These are phyloP conservation scores for Pandemis cinnamomeana DNA, from an alignment of 2,888 invertebrate genomes.

Conservation along the genomic window DNA sequence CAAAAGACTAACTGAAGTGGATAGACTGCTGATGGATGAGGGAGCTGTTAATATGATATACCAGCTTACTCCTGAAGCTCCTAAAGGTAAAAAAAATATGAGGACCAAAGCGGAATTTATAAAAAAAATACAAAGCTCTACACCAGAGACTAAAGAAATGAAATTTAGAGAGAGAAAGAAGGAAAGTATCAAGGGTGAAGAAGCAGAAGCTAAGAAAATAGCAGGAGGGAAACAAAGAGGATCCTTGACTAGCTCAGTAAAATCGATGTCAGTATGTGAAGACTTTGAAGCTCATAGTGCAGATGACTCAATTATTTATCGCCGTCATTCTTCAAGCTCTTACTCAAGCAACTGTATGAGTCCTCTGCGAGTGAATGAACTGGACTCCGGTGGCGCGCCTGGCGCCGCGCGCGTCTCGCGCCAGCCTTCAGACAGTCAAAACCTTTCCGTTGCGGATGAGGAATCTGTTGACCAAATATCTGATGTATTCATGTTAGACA, in stretches of 20 bases:
- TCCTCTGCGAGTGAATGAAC: constrained; percentile 85
- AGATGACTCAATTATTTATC: constrained; percentile 91
- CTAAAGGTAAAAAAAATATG: constrained; percentile 79
- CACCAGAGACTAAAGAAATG: constrained; percentile 73
- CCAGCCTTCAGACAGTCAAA: constrained; percentile 48
- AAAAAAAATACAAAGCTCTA: constrained; percentile 84
- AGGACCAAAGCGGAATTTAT: constrained; percentile 85
- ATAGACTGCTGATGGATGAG: constrained; percentile 91
- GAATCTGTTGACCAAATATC: constrained; percentile 35
- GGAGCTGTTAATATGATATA: constrained; percentile 94
- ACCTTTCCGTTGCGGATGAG: constrained; percentile 42
- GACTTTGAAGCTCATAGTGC: constrained; percentile 86
- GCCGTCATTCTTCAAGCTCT: constrained; percentile 93
- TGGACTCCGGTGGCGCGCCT: constrained; percentile 61
- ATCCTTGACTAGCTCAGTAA: constrained; percentile 71
- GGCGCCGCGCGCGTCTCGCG: constrained; percentile 50
- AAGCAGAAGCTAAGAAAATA: constrained; percentile 69
- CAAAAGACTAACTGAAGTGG: constrained; percentile 88
- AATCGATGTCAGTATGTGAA: constrained; percentile 85
- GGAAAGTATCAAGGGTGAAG: constrained; percentile 65
- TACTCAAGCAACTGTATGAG: constrained; percentile 89
- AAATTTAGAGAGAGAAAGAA: constrained; percentile 83
- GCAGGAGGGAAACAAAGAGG: constrained; percentile 68
- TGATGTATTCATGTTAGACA: constrained; percentile 59
- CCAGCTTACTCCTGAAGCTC: constrained; percentile 87